Base-by-base conservation (phyloP, 1,140 invertebrate genomes). In the Leptinotarsa defecta region DNA sequence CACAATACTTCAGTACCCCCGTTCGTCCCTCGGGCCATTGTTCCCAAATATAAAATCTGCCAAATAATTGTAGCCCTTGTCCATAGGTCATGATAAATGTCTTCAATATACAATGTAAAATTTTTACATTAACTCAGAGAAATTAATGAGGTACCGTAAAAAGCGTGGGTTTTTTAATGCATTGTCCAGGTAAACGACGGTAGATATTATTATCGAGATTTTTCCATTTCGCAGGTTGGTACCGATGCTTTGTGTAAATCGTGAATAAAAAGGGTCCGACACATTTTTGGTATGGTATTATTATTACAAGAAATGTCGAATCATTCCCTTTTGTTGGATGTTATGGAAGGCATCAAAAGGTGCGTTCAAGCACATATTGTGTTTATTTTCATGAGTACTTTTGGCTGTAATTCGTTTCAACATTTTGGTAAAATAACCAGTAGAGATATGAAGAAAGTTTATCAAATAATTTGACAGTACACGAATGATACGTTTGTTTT, bases 21-120 rank as follows among this genome's bases (percentile, higher is more conserved):
- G 48, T 75, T 20, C 34, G 61, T 63, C 27, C 68, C n/a, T 69
- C 57, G 57, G 52, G 69, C 57, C 71, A 76, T 73, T 76, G 74
- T 75, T 61, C 65, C 24, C 48, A 49, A 43, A 68, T 71, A 57
- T 68, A 72, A 77, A 77, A 74, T 77, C 76, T 77, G 76, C 76
- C 74, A 74, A 74, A 74, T 77, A 77, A 77, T 77, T 77, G 76
- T 74, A 71, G 76, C 72, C 73, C 76, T 64, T 74, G 76, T 77
- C 76, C 68, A 49, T 68, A 34, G 19, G 57, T 70, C 24, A 69
- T 74, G 72, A 77, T 77, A 77, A 77, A 77, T 77, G 76, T 77
- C 48, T 69, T 71, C 48, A 71, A 24, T 71, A 24, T 71, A 43
- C 49, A 22, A 52, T 52, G 49, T 34, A 49, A 17, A 24, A 48